These are phyloP conservation scores for Thinocorus orbignyianus DNA, from an alignment of 2,113 vertebrate genomes.

Conservation along the genomic window DNA sequence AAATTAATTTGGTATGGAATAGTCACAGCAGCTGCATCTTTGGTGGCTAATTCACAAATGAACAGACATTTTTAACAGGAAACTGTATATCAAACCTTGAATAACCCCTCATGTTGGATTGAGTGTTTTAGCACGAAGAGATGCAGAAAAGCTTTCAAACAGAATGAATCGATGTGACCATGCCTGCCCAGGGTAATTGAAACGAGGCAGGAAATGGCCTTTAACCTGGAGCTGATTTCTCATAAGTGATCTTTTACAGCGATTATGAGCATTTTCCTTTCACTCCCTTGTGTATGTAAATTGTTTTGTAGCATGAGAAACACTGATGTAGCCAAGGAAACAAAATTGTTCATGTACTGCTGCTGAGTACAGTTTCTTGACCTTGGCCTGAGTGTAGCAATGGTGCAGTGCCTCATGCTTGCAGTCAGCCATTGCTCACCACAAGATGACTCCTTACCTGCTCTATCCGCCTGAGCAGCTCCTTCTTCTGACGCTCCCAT, in stretches of 20 bases:
- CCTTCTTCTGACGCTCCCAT: slow-evolving; percentile 86
- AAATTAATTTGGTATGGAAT: background rate
- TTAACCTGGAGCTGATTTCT: slow-evolving; percentile 11
- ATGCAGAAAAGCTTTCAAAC: background rate
- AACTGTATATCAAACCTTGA: background rate
- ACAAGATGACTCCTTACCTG: slow-evolving; percentile 61
- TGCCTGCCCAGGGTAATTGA: background rate
- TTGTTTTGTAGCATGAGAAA: slow-evolving; percentile 5
- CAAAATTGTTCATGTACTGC: background rate
- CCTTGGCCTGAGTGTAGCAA: background rate
- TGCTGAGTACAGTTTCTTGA: background rate
- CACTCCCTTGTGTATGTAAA: background rate
- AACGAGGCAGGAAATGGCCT: slow-evolving; percentile 34
- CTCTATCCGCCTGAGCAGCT: slow-evolving; percentile 85
- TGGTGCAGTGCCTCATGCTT: background rate
- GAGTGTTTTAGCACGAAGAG: background rate
- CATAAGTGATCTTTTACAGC: background rate
- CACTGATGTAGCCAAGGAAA: background rate
- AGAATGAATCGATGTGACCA: background rate
- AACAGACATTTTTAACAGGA: background rate
- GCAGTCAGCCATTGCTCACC: background rate
- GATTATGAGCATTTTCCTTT: background rate
- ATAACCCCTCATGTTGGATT: background rate
- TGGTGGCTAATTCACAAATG: background rate
- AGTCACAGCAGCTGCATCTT: background rate